A percentile compares a stretch with the other conserved stretches of the same genome.
These are phyloP conservation scores for Xenopus borealis DNA, from an alignment of 2,113 vertebrate genomes.

Conservation along the genomic window DNA sequence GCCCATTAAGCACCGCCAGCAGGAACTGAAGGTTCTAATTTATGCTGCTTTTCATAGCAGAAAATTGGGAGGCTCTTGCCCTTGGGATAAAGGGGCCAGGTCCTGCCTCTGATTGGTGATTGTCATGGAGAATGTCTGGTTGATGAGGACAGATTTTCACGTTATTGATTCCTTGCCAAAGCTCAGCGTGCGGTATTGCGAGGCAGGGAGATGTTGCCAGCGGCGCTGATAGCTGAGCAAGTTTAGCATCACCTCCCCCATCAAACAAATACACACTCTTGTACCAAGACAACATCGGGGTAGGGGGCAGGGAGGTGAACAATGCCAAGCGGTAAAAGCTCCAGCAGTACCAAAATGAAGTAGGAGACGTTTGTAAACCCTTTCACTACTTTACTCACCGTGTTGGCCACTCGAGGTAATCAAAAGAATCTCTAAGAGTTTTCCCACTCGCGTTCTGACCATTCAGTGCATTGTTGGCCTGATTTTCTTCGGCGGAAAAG, in stretches of 20 bases:
- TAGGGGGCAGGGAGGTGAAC: conserved; percentile 51
- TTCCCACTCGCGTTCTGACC: background rate
- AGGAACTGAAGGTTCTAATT: conserved; percentile 99
- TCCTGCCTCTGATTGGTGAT: conserved; percentile 99
- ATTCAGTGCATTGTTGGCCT: background rate
- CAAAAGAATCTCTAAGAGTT: background rate
- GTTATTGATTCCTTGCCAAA: conserved; percentile 99
- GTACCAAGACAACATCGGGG: conserved; percentile 80
- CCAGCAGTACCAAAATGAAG: conserved; percentile 76
- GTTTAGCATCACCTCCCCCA: conserved; percentile 72
- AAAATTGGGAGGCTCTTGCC: conserved; percentile 98
- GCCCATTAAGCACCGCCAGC: conserved; percentile 99
- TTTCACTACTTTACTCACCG: background rate
- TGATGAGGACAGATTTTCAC: conserved; percentile 99
- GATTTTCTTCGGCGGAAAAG: background rate
- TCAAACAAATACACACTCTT: conserved; percentile 47
- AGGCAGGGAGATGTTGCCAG: conserved; percentile 78
- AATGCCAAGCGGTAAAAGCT: conserved; percentile 75
- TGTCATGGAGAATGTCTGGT: conserved; percentile 99
- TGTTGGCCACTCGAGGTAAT: background rate
- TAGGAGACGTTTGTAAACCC: conserved; percentile 57
- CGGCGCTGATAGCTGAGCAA: conserved; percentile 77
- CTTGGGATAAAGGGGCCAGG: conserved; percentile 98
- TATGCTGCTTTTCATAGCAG: conserved; percentile 99
- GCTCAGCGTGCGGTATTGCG: conserved; percentile 94